A percentile compares a stretch with the other conserved stretches of the same genome.
These are phyloP conservation scores for Synchiropus splendidus DNA, from an alignment of 2,113 vertebrate species.

Conservation along the genomic window DNA sequence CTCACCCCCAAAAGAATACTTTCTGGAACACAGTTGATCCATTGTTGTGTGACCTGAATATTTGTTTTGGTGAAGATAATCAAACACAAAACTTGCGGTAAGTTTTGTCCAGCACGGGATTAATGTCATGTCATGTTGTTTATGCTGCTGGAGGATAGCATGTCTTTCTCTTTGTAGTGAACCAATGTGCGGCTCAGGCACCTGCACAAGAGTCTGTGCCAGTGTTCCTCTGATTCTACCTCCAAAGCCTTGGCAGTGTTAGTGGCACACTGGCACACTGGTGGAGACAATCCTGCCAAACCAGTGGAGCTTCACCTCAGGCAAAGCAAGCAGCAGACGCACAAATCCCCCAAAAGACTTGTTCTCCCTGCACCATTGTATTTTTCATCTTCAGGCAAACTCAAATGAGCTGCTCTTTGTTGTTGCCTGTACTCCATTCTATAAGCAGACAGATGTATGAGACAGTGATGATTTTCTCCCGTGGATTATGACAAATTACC, in stretches of 20 bases:
- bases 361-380: constrained; percentile 1
- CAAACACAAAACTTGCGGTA: constrained; percentile 9
- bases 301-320: constrained; percentile 49
- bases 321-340: constrained; percentile 37
- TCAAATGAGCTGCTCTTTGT: constrained; percentile 1
- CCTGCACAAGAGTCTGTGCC: constrained; percentile 38
- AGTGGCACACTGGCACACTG: constrained; percentile 25
- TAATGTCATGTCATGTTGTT: constrained; percentile 8
- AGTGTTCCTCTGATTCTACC: constrained; percentile 21
- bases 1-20: too few species aligned
- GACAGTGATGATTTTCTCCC: too few species aligned
- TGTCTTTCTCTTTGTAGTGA: constrained; percentile 15
- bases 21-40: too few species aligned
- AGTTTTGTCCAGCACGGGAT: constrained; percentile 20
- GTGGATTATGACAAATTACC: constrained; percentile 59
- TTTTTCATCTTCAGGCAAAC: constrained; percentile 5
- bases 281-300: constrained; percentile 40
- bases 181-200: constrained; percentile 29
- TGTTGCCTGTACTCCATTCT: constrained; percentile 1
- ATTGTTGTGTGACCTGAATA: too few species aligned
- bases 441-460: constrained; percentile 5
- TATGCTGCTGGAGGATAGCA: constrained; percentile 19
- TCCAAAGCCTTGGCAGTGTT: constrained; percentile 33
- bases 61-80: neutral
- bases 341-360: constrained; percentile 29